phyloP scores from a whole-genome alignment of 2,113 vertebrate species.

The Hemibagrus wyckioides region DNA sequence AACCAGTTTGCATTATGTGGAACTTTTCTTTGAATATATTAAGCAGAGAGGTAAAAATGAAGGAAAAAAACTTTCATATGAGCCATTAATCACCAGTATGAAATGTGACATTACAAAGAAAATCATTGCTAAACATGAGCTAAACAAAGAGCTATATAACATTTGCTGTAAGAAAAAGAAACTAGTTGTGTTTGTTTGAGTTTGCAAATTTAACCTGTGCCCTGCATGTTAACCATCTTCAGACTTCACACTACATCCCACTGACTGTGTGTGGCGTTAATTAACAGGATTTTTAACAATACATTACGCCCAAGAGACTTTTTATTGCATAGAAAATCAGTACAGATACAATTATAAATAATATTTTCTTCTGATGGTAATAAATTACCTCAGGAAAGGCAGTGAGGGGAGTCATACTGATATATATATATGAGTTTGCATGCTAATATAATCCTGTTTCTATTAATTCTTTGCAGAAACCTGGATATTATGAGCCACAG shows the following conservation, averaged over 20 bases:
- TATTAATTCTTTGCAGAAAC: slow-evolving; percentile 70
- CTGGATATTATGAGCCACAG: slow-evolving; percentile 82
- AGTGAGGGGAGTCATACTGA: background rate
- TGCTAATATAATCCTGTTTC: background rate
- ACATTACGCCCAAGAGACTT: background rate
- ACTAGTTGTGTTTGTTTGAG: background rate
- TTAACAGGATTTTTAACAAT: background rate
- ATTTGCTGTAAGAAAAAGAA: background rate
- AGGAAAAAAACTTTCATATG: too few species aligned
- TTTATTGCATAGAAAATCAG: background rate
- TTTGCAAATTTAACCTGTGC: background rate
- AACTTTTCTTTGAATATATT: too few species aligned
- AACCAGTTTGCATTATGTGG: too few species aligned
- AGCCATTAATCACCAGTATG: too few species aligned
- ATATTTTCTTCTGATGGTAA: background rate
- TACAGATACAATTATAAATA: background rate
- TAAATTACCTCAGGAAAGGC: background rate
- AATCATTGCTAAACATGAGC: too few species aligned
- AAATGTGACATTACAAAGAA: too few species aligned
- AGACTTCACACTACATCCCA: background rate
- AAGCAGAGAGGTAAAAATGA: too few species aligned
- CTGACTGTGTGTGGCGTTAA: background rate
- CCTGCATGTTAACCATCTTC: background rate
- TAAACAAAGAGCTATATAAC: background rate
- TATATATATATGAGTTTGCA: background rate